phyloP scores from a whole-genome alignment of 37 sponge, comb jelly and placozoan species.

The Chondrilla cf. caribensis region DNA sequence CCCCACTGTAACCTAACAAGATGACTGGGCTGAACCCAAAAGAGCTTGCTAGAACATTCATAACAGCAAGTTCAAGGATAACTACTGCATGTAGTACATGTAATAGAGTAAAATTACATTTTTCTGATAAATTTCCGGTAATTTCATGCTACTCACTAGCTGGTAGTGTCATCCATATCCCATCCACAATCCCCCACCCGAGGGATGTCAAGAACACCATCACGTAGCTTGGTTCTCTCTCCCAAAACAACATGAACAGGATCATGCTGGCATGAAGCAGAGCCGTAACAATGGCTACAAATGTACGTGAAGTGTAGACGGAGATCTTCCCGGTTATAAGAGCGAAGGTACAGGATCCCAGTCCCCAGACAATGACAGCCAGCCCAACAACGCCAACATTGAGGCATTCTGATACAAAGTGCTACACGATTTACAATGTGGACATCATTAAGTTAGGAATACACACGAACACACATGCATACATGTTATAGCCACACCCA shows the following conservation, averaged over 20 bases:
- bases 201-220: conserved; percentile 39
- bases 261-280: conserved; percentile 16
- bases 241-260: conserved; percentile 54
- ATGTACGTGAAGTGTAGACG: conserved; percentile 31
- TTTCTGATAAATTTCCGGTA: no score
- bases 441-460: background rate
- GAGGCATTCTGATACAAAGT: conserved; percentile 37
- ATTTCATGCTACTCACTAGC: conserved; percentile 62
- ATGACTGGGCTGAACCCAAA: no score
- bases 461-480: no score
- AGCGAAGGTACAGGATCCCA: conserved; percentile 20
- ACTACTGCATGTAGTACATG: no score
- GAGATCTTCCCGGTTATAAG: background rate
- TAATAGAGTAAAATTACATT: no score
- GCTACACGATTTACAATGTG: background rate
- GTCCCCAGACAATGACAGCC: conserved; percentile 28
- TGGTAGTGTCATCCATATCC: conserved; percentile 45
- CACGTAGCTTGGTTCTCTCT: conserved; percentile 34
- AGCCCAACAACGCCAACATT: conserved; percentile 54
- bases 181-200: conserved; percentile 62
- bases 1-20: no score
- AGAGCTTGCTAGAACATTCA: no score
- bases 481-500: no score
- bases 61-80: no score
- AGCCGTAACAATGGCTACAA: conserved; percentile 1